These are phyloP conservation scores for Aricia artaxerxes DNA, from an alignment of 2,888 invertebrate genomes.

Conservation along the genomic window DNA sequence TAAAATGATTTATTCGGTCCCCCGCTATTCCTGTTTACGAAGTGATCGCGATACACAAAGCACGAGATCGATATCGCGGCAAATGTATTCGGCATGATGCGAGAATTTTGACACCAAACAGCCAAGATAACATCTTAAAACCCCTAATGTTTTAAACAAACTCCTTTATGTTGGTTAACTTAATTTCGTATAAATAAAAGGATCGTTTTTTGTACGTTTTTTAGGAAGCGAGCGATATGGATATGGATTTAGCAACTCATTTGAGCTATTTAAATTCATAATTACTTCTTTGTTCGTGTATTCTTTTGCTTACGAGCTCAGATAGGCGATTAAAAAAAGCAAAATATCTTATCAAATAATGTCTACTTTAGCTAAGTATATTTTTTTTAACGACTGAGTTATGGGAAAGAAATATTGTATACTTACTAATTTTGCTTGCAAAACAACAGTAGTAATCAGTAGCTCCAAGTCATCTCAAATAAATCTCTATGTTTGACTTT, in stretches of 20 bases:
- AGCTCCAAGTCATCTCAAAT: neutral
- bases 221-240: conserved; percentile 46
- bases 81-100: conserved; percentile 78
- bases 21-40: conserved; percentile 78
- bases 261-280: conserved; percentile 32
- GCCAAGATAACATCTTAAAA: conserved; percentile 73
- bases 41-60: conserved; percentile 69
- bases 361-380: neutral
- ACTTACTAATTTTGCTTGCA: neutral
- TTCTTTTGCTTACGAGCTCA: neutral
- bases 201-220: conserved; percentile 59
- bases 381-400: too few species aligned
- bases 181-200: conserved; percentile 75
- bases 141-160: conserved; percentile 80
- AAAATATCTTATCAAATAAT: neutral
- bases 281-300: neutral
- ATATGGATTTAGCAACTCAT: conserved; percentile 35
- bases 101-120: conserved; percentile 80
- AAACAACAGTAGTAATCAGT: neutral
- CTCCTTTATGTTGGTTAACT: conserved; percentile 77
- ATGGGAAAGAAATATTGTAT: neutral
- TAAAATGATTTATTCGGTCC: conserved; percentile 53
- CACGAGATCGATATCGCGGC: conserved; percentile 64
- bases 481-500: neutral
- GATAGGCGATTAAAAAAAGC: neutral